phyloP scores from a whole-genome alignment of 92 coral and sea anemone species.

The Scolanthus callimorphus region DNA sequence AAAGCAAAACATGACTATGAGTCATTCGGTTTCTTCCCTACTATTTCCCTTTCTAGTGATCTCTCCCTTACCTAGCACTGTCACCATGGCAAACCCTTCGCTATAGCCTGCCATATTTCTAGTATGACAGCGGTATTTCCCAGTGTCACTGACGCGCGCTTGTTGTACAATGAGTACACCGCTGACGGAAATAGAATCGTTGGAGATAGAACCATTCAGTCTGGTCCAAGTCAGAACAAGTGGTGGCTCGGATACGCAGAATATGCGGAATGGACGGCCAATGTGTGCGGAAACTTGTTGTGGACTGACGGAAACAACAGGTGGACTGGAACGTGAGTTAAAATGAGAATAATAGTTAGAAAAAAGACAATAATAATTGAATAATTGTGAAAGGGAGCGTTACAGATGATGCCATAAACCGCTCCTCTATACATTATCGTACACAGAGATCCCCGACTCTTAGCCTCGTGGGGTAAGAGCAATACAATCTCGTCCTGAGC shows the following conservation, averaged over 20 bases:
- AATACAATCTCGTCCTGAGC: too few species aligned
- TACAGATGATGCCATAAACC: too few species aligned
- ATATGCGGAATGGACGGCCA: slow-evolving; percentile 52
- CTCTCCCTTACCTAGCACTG: slow-evolving; percentile 58
- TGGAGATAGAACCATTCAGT: slow-evolving; percentile 47
- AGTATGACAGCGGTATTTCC: slow-evolving; percentile 80
- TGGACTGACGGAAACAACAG: slow-evolving; percentile 60
- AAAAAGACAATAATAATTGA: too few species aligned
- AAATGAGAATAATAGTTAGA: too few species aligned
- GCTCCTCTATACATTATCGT: too few species aligned
- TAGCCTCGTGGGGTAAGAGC: too few species aligned
- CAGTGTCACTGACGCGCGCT: slow-evolving; percentile 55
- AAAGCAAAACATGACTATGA: too few species aligned
- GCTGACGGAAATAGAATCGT: slow-evolving; percentile 19
- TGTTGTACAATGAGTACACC: slow-evolving; percentile 32
- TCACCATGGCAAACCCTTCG: slow-evolving; percentile 64
- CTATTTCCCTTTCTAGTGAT: too few species aligned
- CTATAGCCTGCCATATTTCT: slow-evolving; percentile 61
- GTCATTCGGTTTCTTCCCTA: too few species aligned
- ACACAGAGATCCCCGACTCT: too few species aligned
- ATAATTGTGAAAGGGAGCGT: too few species aligned
- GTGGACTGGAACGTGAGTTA: slow-evolving; percentile 19
- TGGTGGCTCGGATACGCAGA: slow-evolving; percentile 51
- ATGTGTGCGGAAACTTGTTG: slow-evolving; percentile 36
- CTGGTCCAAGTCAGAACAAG: slow-evolving; percentile 69